Conservation (phyloP, 2,888 invertebrate species). For the Tetragnatha montana region DNA sequence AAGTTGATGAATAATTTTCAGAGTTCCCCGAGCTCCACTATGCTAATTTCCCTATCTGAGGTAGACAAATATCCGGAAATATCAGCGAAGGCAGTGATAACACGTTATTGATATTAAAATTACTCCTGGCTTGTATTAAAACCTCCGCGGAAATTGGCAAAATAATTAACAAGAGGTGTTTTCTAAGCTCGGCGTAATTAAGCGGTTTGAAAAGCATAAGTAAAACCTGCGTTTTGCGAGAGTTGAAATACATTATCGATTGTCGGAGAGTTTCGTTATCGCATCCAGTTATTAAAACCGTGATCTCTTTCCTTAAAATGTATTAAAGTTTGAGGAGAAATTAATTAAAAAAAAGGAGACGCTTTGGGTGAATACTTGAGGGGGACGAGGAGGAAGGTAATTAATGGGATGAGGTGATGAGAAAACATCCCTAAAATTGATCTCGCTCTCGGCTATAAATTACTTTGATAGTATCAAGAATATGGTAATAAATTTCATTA, state of each 20-base stretch:
- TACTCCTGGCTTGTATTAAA: background rate
- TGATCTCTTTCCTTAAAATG: background rate
- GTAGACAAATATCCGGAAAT: background rate
- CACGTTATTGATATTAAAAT: background rate
- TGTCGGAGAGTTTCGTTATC: background rate
- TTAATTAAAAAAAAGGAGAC: background rate
- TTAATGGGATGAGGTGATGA: too few relatives aligned
- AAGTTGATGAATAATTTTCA: background rate
- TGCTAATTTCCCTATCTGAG: background rate
- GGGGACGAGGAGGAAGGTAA: too few relatives aligned
- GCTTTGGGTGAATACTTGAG: too few relatives aligned
- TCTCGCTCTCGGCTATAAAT: too few relatives aligned
- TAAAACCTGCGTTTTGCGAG: background rate
- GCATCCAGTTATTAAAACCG: background rate
- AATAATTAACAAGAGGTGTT: constrained; percentile 1
- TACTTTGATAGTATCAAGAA: too few relatives aligned
- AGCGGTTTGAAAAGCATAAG: background rate
- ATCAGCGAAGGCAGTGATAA: background rate
- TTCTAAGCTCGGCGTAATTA: background rate
- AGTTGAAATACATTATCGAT: background rate
- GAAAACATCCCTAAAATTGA: too few relatives aligned
- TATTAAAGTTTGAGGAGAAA: background rate
- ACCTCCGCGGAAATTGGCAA: background rate
- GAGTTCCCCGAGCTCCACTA: background rate
- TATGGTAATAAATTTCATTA: too few relatives aligned